phyloP scores from a whole-genome alignment of 2,113 vertebrate species.

The Saguinus midas region DNA sequence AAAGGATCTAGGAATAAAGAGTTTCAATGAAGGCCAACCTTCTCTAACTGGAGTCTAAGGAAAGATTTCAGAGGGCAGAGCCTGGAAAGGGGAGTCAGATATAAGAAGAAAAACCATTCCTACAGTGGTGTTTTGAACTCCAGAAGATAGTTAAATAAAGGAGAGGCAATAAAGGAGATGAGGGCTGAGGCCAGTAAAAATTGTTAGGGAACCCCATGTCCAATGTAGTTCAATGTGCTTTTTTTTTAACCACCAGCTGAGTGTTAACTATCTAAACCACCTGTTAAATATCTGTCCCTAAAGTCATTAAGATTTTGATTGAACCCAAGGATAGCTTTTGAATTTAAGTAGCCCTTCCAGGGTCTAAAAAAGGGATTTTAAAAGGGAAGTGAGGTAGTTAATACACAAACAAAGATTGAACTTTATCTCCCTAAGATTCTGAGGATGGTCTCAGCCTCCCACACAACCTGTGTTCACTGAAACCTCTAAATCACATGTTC shows the following conservation, averaged over 20 bases:
- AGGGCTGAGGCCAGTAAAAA: constrained; percentile 58
- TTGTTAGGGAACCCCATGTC: not conserved
- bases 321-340: not conserved
- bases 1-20: constrained; percentile 77
- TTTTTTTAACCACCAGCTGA: not conserved
- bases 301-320: constrained; percentile 27
- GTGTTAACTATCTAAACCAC: not conserved
- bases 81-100: constrained; percentile 25
- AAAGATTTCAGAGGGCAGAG: constrained; percentile 54
- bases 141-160: not conserved
- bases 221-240: not conserved
- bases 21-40: constrained; percentile 75
- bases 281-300: not conserved
- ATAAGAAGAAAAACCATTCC: constrained; percentile 58
- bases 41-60: constrained; percentile 71
- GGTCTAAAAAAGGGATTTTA: constrained; percentile 1
- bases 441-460: not conserved
- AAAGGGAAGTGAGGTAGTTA: not conserved
- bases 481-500: not conserved
- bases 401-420: not conserved
- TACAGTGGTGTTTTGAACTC: constrained; percentile 40
- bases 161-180: constrained; percentile 56
- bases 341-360: not conserved
- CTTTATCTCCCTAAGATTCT: not conserved
- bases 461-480: not conserved